Evolutionary conservation across 2,888 invertebrate species (phyloP).

Genomic region (Limnephilus rhombicus): DNA sequence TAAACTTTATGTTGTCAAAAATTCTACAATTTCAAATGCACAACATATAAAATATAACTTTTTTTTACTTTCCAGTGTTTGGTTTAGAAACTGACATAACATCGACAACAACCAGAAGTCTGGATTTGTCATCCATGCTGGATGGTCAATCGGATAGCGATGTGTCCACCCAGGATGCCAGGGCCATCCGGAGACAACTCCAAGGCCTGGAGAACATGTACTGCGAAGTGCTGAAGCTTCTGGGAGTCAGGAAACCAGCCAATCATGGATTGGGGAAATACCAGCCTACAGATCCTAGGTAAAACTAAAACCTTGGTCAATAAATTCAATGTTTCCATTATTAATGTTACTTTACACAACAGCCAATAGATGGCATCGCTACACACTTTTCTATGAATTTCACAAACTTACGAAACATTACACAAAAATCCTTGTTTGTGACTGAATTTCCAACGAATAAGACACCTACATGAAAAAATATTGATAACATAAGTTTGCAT

Average conservation of each 20-base stretch:
- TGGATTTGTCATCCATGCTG: conserved; percentile 87
- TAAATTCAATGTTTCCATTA: neutral
- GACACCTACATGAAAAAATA: neutral
- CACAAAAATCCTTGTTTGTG: neutral
- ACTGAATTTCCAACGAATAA: neutral
- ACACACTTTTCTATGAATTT: neutral
- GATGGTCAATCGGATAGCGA: conserved; percentile 88
- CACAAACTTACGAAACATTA: neutral
- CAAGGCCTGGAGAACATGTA: conserved; percentile 93
- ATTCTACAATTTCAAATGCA: neutral
- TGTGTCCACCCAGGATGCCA: conserved; percentile 86
- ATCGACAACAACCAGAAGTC: conserved; percentile 86
- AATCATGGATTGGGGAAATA: conserved; percentile 70
- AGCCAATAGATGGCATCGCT: neutral
- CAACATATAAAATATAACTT: neutral
- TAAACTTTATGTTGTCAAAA: no score
- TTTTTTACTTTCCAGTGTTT: conserved; percentile 77
- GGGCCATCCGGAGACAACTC: conserved; percentile 88
- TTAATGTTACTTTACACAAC: neutral
- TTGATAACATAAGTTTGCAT: neutral
- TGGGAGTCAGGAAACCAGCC: conserved; percentile 72
- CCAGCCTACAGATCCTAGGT: conserved; percentile 78
- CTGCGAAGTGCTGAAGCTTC: conserved; percentile 83
- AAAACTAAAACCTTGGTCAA: conserved; percentile 63
- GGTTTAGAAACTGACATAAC: conserved; percentile 87